These are phyloP conservation scores for Drosophila bunnanda DNA, from an alignment of 2,888 invertebrate genomes.

Conservation along the genomic window DNA sequence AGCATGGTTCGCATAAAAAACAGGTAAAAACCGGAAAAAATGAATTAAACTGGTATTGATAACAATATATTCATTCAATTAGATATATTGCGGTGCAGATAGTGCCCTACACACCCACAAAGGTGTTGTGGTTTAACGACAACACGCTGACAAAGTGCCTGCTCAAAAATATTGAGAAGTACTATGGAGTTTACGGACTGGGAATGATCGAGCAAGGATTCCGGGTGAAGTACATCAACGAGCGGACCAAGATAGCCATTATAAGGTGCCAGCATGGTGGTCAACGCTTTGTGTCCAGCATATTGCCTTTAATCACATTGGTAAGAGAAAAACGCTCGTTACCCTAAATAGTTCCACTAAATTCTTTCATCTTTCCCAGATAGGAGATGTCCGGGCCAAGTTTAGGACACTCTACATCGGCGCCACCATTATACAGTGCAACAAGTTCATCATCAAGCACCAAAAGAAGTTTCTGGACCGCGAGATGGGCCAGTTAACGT, in stretches of 20 bases:
- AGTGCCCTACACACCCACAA: slow-evolving; percentile 81
- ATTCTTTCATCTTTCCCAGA: slow-evolving; percentile 62
- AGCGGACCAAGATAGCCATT: slow-evolving; percentile 90
- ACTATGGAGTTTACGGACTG: slow-evolving; percentile 91
- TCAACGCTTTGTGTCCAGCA: slow-evolving; percentile 89
- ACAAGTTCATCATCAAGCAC: slow-evolving; percentile 89
- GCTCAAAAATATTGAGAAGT: slow-evolving; percentile 87
- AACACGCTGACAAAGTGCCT: slow-evolving; percentile 84
- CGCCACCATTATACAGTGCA: slow-evolving; percentile 92
- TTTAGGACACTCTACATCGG: slow-evolving; percentile 90
- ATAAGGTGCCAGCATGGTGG: slow-evolving; percentile 91
- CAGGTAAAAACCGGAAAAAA: slow-evolving; percentile 84
- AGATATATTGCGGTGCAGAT: slow-evolving; percentile 90
- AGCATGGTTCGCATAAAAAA: slow-evolving; percentile 89
- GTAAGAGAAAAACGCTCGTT: slow-evolving; percentile 51
- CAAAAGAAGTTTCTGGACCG: slow-evolving; percentile 88
- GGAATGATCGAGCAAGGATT: slow-evolving; percentile 90
- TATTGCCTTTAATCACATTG: slow-evolving; percentile 89
- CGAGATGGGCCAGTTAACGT: slow-evolving; percentile 87
- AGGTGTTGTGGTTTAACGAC: slow-evolving; percentile 85
- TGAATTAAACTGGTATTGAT: slow-evolving; percentile 11
- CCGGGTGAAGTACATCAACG: slow-evolving; percentile 91
- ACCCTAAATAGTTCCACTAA: neutral
- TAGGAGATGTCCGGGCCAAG: slow-evolving; percentile 87
- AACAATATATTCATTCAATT: neutral